Percentiles rank a stretch among this genome's conserved stretches.
phyloP scores from a whole-genome alignment of 2,797 vertebrate genomes.

The Arvicola amphibius region DNA sequence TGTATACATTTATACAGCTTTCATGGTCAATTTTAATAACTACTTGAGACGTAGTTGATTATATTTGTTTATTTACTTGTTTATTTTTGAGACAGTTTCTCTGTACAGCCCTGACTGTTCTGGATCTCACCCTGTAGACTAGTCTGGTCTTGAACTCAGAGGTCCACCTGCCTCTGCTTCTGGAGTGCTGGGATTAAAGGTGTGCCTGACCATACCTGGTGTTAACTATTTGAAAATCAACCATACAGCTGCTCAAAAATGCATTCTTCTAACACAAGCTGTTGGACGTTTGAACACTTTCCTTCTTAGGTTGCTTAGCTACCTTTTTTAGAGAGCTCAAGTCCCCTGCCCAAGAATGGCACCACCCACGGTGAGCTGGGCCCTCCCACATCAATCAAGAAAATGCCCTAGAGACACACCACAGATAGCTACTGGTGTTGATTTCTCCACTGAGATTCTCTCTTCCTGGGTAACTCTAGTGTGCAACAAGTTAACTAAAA shows the following conservation, averaged over 20 bases:
- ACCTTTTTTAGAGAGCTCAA: not conserved
- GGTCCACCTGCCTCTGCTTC: not conserved
- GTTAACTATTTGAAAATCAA: not conserved
- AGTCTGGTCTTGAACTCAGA: not conserved
- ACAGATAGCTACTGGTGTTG: not conserved
- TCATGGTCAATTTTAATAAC: not conserved
- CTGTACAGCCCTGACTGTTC: not conserved
- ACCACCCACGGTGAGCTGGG: not conserved
- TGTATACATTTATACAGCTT: not conserved
- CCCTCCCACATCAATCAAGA: not conserved
- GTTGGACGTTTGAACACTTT: not conserved
- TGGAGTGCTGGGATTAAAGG: not conserved
- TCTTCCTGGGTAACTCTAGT: not conserved
- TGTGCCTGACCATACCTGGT: not conserved
- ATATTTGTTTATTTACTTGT: not conserved
- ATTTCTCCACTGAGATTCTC: not conserved
- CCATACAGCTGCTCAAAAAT: not conserved
- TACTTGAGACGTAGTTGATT: not conserved
- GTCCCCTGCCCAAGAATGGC: not conserved
- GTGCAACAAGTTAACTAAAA: not conserved
- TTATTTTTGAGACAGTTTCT: not conserved
- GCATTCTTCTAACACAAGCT: not conserved
- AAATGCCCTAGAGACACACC: not conserved
- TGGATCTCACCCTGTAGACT: no score
- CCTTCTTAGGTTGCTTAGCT: not conserved